phyloP scores from a whole-genome alignment of 2,888 invertebrate genomes.

The Caenorhabditis japonica region DNA sequence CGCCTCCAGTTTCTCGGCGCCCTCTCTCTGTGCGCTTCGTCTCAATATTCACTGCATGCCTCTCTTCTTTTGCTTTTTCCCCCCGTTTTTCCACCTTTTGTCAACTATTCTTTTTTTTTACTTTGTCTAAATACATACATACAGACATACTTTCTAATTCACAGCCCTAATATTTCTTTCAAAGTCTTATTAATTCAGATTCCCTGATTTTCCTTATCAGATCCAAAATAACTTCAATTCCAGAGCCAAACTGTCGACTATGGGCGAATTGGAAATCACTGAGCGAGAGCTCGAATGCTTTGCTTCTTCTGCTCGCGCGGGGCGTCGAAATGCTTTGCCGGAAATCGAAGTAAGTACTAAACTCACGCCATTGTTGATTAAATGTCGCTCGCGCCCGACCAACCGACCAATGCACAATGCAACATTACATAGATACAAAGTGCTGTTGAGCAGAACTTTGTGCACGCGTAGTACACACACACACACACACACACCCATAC shows the following conservation, averaged over 20 bases:
- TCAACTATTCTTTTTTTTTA: slow-evolving; percentile 27
- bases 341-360: slow-evolving; percentile 56
- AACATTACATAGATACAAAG: too few relatives aligned
- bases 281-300: slow-evolving; percentile 61
- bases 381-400: too few relatives aligned
- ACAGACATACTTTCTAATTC: too few relatives aligned
- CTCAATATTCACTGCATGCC: slow-evolving; percentile 39
- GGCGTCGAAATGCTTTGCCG: slow-evolving; percentile 64
- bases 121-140: too few relatives aligned
- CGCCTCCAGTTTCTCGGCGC: slow-evolving; percentile 23
- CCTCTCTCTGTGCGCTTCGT: slow-evolving; percentile 25
- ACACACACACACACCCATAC: slow-evolving; percentile 4
- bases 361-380: slow-evolving; percentile 8
- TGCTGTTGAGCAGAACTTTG: too few relatives aligned
- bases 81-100: slow-evolving; percentile 23
- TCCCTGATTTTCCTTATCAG: too few relatives aligned
- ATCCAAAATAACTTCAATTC: not conserved
- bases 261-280: slow-evolving; percentile 62
- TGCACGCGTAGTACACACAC: too few relatives aligned
- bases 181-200: too few relatives aligned
- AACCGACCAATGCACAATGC: too few relatives aligned
- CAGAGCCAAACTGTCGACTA: slow-evolving; percentile 36
- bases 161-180: too few relatives aligned
- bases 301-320: slow-evolving; percentile 56
- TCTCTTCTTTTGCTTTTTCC: slow-evolving; percentile 21